A percentile compares a stretch with the other conserved stretches of the same genome.
Evolutionary conservation across 1,140 invertebrate species (phyloP).

Genomic region (Ruditapes philippinarum): DNA sequence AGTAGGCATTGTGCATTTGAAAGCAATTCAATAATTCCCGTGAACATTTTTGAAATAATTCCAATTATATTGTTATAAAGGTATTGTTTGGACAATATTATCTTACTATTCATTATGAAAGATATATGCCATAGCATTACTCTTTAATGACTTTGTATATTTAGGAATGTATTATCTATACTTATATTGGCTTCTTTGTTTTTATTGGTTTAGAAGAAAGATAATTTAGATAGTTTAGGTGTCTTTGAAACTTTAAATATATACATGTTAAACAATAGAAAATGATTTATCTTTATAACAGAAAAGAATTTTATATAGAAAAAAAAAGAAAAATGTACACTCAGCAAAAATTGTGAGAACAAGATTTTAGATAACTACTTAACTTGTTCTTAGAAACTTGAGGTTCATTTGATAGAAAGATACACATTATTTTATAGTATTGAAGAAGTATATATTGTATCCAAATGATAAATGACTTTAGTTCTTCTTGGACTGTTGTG

Average conservation of each 20-base stretch:
- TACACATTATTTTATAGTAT: too few species aligned
- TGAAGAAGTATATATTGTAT: too few species aligned
- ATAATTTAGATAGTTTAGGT: neutral
- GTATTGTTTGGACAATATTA: neutral
- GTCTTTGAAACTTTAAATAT: neutral
- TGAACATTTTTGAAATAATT: conserved; percentile 64
- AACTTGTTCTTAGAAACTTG: too few species aligned
- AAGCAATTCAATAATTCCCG: conserved; percentile 47
- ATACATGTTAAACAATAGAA: neutral
- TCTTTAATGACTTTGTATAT: conserved; percentile 25
- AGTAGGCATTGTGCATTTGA: conserved; percentile 51
- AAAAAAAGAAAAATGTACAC: neutral
- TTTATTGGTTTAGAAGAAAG: neutral
- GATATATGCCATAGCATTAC: conserved; percentile 4
- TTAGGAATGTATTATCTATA: neutral
- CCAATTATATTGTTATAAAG: conserved; percentile 53
- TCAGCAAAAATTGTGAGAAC: neutral
- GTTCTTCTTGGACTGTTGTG: too few species aligned
- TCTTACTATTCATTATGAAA: conserved; percentile 6
- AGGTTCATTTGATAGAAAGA: too few species aligned
- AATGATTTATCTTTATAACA: neutral
- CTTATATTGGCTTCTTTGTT: neutral
- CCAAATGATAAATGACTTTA: too few species aligned
- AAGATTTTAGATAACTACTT: neutral
- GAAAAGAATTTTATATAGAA: too few species aligned